Base-by-base conservation (phyloP, 2,888 invertebrate genomes). In the Hypsopygia costalis region DNA sequence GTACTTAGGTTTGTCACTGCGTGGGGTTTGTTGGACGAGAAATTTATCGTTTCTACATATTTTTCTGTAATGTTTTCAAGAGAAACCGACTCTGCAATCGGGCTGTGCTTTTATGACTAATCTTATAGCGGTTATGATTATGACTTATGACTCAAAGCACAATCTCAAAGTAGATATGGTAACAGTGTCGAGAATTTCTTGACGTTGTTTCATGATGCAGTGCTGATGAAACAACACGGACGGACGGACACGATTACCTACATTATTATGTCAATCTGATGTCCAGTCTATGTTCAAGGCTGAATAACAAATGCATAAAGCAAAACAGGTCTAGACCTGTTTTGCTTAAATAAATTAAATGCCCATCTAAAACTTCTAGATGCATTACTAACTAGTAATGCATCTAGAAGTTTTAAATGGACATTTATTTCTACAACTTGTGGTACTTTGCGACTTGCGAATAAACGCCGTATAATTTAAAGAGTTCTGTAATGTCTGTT, bases 81-180 rank as follows among this genome's bases (percentile, higher is more conserved):
- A 39, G 43, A 48, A 60, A 58, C 48, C 58, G 66, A 58, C 52
- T 53, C 51, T 61, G 60, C 58, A 62, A 66, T 54, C 47, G 56
- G 55, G 56, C 67, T 62, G 62, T 62, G 62, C 70, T 71, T n/a
- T 77, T 71, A 80, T 85, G 79, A 81, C 73, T 72, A 77, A 77
- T 40, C 25, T 70, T 69, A 69, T 69, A 67, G 58, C 60, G 66
- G 55, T 54, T 58, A 55, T n/a, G n/a, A n/a, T n/a, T n/a, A n/a
- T n/a, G n/a, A n/a, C n/a, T n/a, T n/a, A n/a, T 83, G 81, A 81
- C 59, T 83, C 81, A 82, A 63, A 69, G 53, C 49, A 58, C 62
- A n/a, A n/a, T n/a, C n/a, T n/a, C n/a, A n/a, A n/a, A n/a, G n/a
- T n/a, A n/a, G n/a, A n/a, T n/a, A n/a, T n/a, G n/a, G n/a, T n/a